These are phyloP conservation scores for Clivina fossor DNA, from an alignment of 2,888 invertebrate species.

Conservation along the genomic window DNA sequence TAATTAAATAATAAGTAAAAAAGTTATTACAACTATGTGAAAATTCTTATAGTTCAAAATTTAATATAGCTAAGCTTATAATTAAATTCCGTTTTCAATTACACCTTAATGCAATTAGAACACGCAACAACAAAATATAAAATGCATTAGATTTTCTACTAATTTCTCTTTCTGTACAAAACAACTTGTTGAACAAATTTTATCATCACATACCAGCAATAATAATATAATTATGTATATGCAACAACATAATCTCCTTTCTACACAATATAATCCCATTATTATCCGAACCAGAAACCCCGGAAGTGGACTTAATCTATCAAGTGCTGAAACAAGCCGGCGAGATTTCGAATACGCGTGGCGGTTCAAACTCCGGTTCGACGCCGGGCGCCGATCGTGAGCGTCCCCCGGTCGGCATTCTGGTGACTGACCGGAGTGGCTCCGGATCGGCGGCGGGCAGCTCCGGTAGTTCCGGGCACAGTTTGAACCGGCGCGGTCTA, in stretches of 20 bases:
- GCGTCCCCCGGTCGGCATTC: slow-evolving; percentile 54
- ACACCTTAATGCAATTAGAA: too few relatives aligned
- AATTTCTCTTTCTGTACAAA: too few relatives aligned
- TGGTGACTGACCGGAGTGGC: slow-evolving; percentile 46
- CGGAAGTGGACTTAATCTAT: slow-evolving; percentile 89
- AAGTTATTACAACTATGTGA: neutral
- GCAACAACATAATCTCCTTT: too few relatives aligned
- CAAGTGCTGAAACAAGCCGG: slow-evolving; percentile 94
- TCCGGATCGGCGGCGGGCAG: slow-evolving; percentile 49
- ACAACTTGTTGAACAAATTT: too few relatives aligned
- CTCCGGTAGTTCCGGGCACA: slow-evolving; percentile 58
- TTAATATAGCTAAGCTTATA: neutral
- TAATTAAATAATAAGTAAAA: neutral
- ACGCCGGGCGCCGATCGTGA: slow-evolving; percentile 42
- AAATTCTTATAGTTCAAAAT: neutral
- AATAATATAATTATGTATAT: too few relatives aligned
- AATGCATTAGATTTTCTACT: too few relatives aligned
- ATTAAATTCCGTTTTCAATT: too few relatives aligned
- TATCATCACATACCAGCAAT: too few relatives aligned
- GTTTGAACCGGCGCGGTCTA: slow-evolving; percentile 55
- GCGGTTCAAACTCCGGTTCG: slow-evolving; percentile 52
- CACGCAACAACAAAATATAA: too few relatives aligned
- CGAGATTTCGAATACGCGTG: slow-evolving; percentile 69
- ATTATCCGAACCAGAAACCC: slow-evolving; percentile 54
- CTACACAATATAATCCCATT: too few relatives aligned